phyloP scores from a whole-genome alignment of 2,888 invertebrate genomes.

The Tachina fera region DNA sequence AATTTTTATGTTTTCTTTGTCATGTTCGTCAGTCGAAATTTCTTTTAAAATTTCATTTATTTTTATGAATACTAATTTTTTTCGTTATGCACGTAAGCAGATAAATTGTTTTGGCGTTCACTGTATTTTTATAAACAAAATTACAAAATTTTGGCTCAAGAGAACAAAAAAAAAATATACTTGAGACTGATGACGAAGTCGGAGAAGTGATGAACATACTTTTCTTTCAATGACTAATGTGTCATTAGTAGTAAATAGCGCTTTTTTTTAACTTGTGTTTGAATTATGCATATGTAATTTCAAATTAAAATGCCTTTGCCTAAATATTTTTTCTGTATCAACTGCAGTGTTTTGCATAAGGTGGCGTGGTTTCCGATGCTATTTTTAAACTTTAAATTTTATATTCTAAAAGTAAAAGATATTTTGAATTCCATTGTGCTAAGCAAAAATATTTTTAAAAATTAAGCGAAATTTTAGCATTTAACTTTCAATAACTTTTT shows the following conservation, averaged over 20 bases:
- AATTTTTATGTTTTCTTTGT: no score
- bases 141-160: conserved; percentile 11
- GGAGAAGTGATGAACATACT: conserved; percentile 2
- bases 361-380: conserved; percentile 35
- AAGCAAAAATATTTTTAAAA: neutral
- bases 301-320: conserved; percentile 22
- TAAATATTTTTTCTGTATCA: conserved; percentile 23
- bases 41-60: no score
- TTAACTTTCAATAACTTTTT: neutral
- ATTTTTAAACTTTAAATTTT: conserved; percentile 34
- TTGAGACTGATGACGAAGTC: conserved; percentile 59
- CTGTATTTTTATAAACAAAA: conserved; percentile 20
- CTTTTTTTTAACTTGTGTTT: neutral
- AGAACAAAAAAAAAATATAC: conserved; percentile 8
- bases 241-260: conserved; percentile 8
- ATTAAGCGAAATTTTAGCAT: neutral
- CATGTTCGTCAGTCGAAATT: no score
- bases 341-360: conserved; percentile 42
- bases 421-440: conserved; percentile 43
- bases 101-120: conserved; percentile 2
- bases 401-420: neutral
- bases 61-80: no score
- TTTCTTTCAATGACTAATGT: conserved; percentile 37
- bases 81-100: neutral
- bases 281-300: neutral